phyloP scores from a whole-genome alignment of 1,140 invertebrate species.

The Bacillus rossius region DNA sequence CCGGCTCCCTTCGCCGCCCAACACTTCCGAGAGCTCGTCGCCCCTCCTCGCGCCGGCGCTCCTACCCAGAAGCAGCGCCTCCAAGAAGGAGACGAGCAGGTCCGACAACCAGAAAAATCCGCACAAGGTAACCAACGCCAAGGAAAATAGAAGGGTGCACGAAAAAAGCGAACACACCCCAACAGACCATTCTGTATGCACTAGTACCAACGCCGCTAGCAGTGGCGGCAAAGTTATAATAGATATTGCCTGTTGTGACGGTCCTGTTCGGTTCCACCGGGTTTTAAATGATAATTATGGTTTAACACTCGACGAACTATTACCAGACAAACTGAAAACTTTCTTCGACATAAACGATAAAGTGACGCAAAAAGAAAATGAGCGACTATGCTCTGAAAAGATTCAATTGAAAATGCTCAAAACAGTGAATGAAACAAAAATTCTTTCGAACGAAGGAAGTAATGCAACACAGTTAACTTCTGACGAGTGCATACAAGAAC shows the following conservation, averaged over 20 bases:
- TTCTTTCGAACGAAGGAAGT: too few species aligned
- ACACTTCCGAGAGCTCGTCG: conserved; percentile 6
- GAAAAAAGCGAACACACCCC: conserved; percentile 8
- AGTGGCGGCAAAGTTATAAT: conserved; percentile 51
- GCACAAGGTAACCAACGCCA: conserved; percentile 15
- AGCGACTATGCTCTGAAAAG: too few species aligned
- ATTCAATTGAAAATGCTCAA: too few species aligned
- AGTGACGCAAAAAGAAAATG: too few species aligned
- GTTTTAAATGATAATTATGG: conserved; percentile 70
- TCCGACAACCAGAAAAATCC: background rate
- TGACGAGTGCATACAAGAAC: too few species aligned
- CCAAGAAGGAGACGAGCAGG: conserved; percentile 2
- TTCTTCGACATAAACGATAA: too few species aligned
- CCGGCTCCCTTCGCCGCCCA: conserved; percentile 20
- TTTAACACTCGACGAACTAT: conserved; percentile 5
- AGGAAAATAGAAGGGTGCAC: conserved; percentile 20
- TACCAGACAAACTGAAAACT: too few species aligned
- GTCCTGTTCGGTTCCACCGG: conserved; percentile 74
- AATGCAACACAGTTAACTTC: too few species aligned
- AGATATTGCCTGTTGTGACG: conserved; percentile 82
- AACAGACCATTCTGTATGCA: conserved; percentile 4
- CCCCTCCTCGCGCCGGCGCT: background rate
- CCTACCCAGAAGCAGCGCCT: too few species aligned
- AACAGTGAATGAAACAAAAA: too few species aligned
- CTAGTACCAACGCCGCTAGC: background rate